phyloP scores from a whole-genome alignment of 1,140 invertebrate species.

The Aphelinus certus region DNA sequence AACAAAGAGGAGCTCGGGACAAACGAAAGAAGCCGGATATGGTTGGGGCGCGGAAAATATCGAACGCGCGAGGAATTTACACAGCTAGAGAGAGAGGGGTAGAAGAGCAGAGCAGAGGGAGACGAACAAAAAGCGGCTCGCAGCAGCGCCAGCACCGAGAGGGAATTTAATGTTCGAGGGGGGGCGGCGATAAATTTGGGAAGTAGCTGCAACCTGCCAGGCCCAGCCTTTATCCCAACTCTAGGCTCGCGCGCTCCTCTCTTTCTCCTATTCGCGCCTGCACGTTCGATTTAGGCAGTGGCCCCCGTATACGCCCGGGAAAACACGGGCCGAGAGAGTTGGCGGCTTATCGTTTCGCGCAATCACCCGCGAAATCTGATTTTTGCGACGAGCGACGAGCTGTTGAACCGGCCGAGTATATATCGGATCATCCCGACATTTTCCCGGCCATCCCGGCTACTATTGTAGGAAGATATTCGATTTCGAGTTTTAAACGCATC shows the following conservation, averaged over 20 bases:
- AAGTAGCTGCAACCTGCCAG: slow-evolving; percentile 35
- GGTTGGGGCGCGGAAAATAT: slow-evolving; percentile 4
- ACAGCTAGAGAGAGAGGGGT: background rate
- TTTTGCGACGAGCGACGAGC: slow-evolving; percentile 17
- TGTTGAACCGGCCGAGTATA: no score
- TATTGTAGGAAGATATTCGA: no score
- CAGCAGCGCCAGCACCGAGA: background rate
- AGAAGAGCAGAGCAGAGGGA: background rate
- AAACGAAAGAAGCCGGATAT: no score
- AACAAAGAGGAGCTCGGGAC: background rate
- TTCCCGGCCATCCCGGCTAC: no score
- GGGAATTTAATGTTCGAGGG: slow-evolving; percentile 27
- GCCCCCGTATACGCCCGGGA: background rate
- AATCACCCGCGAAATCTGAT: slow-evolving; percentile 10
- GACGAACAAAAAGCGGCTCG: slow-evolving; percentile 13
- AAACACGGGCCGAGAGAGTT: background rate
- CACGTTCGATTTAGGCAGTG: slow-evolving; percentile 18
- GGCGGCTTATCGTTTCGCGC: background rate
- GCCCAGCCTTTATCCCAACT: background rate
- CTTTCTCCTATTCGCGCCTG: background rate
- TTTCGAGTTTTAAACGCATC: no score
- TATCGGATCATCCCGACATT: no score
- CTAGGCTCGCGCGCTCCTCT: no score
- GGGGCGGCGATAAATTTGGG: slow-evolving; percentile 26
- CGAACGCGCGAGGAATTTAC: slow-evolving; percentile 6